Evolutionary conservation across 53 echinoderm and acorn worm species (phyloP).

Genomic region (Crossaster papposus): DNA sequence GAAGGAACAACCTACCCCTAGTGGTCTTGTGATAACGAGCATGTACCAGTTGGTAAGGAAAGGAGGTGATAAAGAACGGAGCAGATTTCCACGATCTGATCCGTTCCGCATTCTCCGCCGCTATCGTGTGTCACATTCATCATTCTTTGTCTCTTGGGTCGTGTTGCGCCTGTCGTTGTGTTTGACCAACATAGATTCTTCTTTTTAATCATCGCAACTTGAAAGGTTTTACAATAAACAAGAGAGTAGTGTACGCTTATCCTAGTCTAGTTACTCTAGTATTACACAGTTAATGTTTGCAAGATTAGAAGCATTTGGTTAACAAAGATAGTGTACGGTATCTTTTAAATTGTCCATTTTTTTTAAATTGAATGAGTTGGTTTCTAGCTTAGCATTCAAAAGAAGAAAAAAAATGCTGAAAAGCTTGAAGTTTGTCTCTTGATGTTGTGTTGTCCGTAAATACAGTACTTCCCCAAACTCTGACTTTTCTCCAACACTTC

Average conservation of each 20-base stretch:
- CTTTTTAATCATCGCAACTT: not conserved
- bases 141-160: slow-evolving; percentile 8
- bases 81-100: not conserved
- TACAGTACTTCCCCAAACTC: not conserved
- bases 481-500: no score
- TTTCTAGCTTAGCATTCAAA: no score
- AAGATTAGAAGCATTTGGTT: no score
- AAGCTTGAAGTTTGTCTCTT: no score
- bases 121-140: slow-evolving; percentile 38
- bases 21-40: not conserved
- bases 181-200: slow-evolving; percentile 8
- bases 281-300: not conserved
- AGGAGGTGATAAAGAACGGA: not conserved
- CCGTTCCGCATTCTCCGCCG: slow-evolving; percentile 21
- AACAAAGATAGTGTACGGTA: no score
- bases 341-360: no score
- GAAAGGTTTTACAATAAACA: slow-evolving; percentile 5
- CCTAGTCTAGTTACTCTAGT: not conserved
- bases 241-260: not conserved
- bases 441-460: not conserved
- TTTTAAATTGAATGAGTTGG: no score
- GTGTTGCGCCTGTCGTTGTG: not conserved
- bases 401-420: no score
- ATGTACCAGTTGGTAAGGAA: not conserved
- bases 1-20: not conserved